A percentile compares a stretch with the other conserved stretches of the same genome.
These are phyloP conservation scores for Echinops telfairi DNA, from an alignment of 2,113 vertebrate genomes.

Conservation along the genomic window DNA sequence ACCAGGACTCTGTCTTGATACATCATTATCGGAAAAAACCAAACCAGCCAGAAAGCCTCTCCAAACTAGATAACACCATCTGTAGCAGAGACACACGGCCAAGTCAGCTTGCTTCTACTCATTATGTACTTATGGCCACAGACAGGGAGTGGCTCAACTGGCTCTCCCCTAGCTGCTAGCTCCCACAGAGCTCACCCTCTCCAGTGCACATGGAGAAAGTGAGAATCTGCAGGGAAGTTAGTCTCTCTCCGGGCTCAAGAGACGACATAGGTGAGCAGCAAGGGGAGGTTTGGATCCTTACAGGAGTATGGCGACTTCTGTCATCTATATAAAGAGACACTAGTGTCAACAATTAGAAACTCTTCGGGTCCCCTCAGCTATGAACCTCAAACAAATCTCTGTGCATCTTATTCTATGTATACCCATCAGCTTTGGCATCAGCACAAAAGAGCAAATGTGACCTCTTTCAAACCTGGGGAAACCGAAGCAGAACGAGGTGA, in stretches of 20 bases:
- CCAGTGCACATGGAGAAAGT: neutral
- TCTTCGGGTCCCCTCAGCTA: neutral
- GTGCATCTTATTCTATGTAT: neutral
- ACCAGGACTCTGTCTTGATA: neutral
- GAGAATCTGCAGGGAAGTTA: neutral
- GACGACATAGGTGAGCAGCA: neutral
- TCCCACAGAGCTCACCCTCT: neutral
- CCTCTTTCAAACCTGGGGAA: neutral
- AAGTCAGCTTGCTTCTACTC: neutral
- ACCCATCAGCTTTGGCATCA: neutral
- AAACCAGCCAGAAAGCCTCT: no score
- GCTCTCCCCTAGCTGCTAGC: rapidly evolving
- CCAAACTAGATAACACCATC: neutral
- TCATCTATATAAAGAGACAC: neutral
- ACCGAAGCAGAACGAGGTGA: conserved; percentile 38
- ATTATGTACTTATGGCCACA: neutral
- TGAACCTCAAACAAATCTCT: neutral
- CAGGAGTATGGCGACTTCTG: neutral
- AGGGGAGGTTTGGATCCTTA: neutral
- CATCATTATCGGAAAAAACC: neutral
- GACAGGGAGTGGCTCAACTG: neutral
- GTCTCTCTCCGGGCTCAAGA: neutral
- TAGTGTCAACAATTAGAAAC: neutral
- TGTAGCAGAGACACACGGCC: neutral
- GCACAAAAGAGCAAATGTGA: neutral